phyloP scores from a whole-genome alignment of 2,113 vertebrate genomes.

The Scophthalmus maximus region DNA sequence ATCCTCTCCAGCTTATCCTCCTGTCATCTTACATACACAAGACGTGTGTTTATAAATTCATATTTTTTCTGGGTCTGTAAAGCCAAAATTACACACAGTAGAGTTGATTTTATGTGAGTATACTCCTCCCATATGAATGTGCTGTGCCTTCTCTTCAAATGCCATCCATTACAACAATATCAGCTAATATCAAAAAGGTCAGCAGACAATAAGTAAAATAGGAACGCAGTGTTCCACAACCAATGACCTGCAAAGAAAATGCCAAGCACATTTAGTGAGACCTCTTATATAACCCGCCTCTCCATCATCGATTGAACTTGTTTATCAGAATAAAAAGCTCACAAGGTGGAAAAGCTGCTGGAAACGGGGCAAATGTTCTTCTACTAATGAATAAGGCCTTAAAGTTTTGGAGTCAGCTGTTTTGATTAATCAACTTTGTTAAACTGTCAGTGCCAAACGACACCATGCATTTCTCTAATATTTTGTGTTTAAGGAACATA shows the following conservation, averaged over 20 bases:
- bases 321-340: constrained; percentile 30
- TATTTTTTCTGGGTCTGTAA: too few relatives aligned
- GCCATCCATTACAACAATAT: constrained; percentile 61
- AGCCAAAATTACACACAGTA: background rate
- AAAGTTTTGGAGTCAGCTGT: too few relatives aligned
- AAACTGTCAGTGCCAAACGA: background rate
- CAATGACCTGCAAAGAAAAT: constrained; percentile 72
- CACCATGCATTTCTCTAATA: background rate
- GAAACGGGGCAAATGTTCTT: background rate
- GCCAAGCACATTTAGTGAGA: constrained; percentile 55
- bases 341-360: background rate
- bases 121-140: background rate
- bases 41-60: too few relatives aligned
- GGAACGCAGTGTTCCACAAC: constrained; percentile 70
- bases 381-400: too few relatives aligned
- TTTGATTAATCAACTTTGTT: background rate
- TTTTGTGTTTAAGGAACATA: background rate
- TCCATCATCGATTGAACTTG: constrained; percentile 41
- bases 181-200: constrained; percentile 66
- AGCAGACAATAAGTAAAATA: constrained; percentile 69
- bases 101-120: background rate
- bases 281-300: constrained; percentile 15
- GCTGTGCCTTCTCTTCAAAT: constrained; percentile 48
- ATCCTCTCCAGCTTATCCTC: too few relatives aligned
- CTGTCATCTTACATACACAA: too few relatives aligned